Conservation (phyloP, 2,888 invertebrate genomes). For the Gibbula magus region DNA sequence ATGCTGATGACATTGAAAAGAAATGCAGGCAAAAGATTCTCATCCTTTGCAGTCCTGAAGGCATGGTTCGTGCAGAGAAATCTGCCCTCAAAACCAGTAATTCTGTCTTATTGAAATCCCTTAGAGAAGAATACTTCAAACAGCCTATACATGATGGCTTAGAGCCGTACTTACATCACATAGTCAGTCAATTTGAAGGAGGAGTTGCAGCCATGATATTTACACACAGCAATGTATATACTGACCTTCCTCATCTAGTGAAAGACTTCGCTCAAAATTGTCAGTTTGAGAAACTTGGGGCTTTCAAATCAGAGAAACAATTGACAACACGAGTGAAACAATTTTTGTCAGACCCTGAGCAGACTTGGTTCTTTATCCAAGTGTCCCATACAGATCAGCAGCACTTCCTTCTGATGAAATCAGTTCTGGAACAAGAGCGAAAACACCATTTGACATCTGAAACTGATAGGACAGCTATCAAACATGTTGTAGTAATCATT, state of each 20-base stretch:
- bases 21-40: constrained; percentile 1
- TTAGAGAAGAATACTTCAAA: constrained; percentile 7
- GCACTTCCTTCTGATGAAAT: neutral
- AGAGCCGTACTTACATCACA: neutral
- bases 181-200: neutral
- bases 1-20: neutral
- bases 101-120: neutral
- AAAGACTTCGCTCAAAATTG: neutral
- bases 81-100: neutral
- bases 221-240: constrained; percentile 19
- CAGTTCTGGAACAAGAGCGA: neutral
- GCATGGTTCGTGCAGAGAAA: constrained; percentile 14
- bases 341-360: neutral
- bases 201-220: constrained; percentile 4
- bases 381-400: neutral
- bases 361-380: constrained; percentile 9
- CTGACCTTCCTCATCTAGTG: neutral
- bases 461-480: neutral
- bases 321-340: neutral
- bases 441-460: neutral
- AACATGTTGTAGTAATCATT: constrained; percentile 20
- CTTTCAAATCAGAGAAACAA: constrained; percentile 26
- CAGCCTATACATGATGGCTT: constrained; percentile 25
- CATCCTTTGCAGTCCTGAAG: constrained; percentile 12
- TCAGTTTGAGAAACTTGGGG: constrained; percentile 16